Base-by-base conservation (phyloP, 1,140 invertebrate species). In the Panulirus ornatus region DNA sequence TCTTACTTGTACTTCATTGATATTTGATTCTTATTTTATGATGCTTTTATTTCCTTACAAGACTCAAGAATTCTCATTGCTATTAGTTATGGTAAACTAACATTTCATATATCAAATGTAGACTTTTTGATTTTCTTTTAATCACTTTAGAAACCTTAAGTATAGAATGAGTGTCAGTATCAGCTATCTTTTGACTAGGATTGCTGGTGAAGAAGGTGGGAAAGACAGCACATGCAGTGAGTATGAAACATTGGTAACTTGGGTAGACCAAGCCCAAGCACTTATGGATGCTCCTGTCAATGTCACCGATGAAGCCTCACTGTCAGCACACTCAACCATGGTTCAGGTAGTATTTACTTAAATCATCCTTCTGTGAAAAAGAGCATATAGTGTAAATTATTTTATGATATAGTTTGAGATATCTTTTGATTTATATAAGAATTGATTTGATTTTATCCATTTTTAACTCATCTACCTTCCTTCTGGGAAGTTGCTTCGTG, bases 251-350 rank as follows among this genome's bases (percentile, higher is more conserved):
- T 82, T 93, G 6, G 34, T 91, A 44, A 92, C 91, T 38, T 93
- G 93, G 93, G 92, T 93, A 22, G 88, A 92, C 14, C 90, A 92
- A 71, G 93, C 92, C 44, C 89, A 90, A 16, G 92, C 93, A 70
- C 89, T 92, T 2, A 91, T 93, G 75, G 90, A 92, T 42, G 84
- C 92, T 34, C 92, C 92, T 3, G 91, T 93, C 14, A 92, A 92
- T 91, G 92, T 93, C 40, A 92, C 93, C 8, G 93, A 93, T 90
- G 93, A 93, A 79, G 88, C 92, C 14, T 78, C 91, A 6, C 40
- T 93, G 0, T 81, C 92, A 81, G 92, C 93, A 40, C 91, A 92
- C 51, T 70, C 93, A 19, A 93, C 93, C n/a, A 92, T 93, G 92
- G 90, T 93, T 36, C 92, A 93, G 91, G 93, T 93, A 86, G 36